Base-by-base conservation (phyloP, 30 jellyfish, hydroid and myxozoan species). In the Calvadosia cruxmelitensis region DNA sequence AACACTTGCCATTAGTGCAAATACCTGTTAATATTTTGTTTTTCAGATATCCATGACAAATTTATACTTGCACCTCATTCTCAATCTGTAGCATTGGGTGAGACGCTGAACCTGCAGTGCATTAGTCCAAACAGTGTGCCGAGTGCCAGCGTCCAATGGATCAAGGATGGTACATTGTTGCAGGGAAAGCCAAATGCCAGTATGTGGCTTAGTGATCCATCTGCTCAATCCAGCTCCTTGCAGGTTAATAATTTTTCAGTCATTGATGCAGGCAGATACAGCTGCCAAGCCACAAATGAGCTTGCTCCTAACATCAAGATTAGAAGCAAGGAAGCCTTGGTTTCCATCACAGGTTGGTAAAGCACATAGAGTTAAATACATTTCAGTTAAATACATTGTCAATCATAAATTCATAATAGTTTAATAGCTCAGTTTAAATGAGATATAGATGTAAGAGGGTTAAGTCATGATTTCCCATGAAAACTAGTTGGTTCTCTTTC, bases 51-150 rank as follows among this genome's bases (percentile, higher is more conserved):
- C 23, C 73, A 53, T 1, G 63, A 62, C 64, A 25, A 35, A 20
- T 81, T 81, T 68, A 53, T 57, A 1, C 67, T 81, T 24, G 29
- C 67, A 27, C 94, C 94, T 3, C 85, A 67, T 0, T 31, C 82
- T 36, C 27, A 77, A 66, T 63, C 80, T 71, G 86, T 27, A 15
- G 77, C 30, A 67, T 12, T 82, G 36, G 84, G 90, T 25, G 49
- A 66, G 1, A 66, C 50, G 3, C 3, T 74, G 1, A 73, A 71
- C 15, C 68, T 82, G 29, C 94, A 82, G 30, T 82, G 94, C 49
- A 48, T 82, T 2, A 53, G 78, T 34, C 94, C 94, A 63, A 70
- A 64, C 33, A 74, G 90, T 82, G 77, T 66, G 50, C 94, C 94
- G 34, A 53, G 73, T 69, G 90, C 90, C 1, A 33, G 42, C 1